Base-by-base conservation (phyloP, 1,140 invertebrate genomes). In the Brachionus paranguensis region DNA sequence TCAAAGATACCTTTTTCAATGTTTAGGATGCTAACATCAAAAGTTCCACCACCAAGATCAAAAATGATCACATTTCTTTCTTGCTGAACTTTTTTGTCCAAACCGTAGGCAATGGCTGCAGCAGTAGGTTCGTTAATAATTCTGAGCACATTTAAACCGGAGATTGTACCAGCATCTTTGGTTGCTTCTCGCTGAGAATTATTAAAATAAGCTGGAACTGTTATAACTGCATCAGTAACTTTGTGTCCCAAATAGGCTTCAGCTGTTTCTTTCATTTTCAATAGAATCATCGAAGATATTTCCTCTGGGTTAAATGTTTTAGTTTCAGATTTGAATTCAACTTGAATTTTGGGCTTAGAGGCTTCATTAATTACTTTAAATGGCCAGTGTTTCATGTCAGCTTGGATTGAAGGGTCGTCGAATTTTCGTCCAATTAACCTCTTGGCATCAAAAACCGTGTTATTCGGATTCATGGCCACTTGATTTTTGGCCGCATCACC, bases 1-100 rank as follows among this genome's bases (percentile, higher is more conserved):
- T 98, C 96, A 86, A 93, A 90, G 88, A 97, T 95, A 86, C 96
- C 96, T 89, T 97, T 95, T 88, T 96, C 95, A 89, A 97, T 97
- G 85, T 94, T 95, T 85, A 98, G 91, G 87, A 98, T 95, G 29
- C 95, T 97, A 8, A 98, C 95, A 91, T 98, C 96, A 88, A 98
- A 98, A 86, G 96, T 98, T 87, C 96, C 96, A 88, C 96, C 96
- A 85, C 96, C 96, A 86, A 98, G 91, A 92, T 98, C 96, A 89
- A 97, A 98, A 86, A 92, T 92, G 6, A 92, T 87, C 11, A 92
- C 90, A 86, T 92, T 91, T 20, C 88, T 85, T 85, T 91, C 90
- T 50, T 85, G 86, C 20, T 86, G 86, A 84, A 87, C 87, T 87
- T 90, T 84, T 83, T 91, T 90, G 74, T 90, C 90, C 27, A 91